Evolutionary conservation across 2,113 vertebrate species (phyloP), one percentile per base, ranked within the genome.

Genomic region (Casuarius casuarius): DNA sequence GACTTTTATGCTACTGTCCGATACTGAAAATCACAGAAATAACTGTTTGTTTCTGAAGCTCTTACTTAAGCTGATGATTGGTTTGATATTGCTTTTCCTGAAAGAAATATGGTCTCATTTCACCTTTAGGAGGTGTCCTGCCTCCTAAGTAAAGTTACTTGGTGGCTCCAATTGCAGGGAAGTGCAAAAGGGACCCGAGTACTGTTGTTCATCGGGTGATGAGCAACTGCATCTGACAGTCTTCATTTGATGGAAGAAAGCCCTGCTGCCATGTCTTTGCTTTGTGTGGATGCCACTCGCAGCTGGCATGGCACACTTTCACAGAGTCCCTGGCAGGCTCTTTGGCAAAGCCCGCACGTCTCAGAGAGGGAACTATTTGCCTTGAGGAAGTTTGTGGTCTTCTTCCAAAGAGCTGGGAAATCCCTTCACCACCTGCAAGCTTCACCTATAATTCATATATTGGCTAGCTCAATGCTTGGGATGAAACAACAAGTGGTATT

Each of bases 121-220:
- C 94, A 95, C 92, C 81, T 97, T 96, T 90, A 96, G 94, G 97
- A 90, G 68, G 92, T 3, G 2, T 62, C 68, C 42, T 81, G 87
- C 86, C 75, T 89, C 90, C 59, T 28, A 86, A 86, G 70, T 63
- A 70, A 84, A 96, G 83, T 82, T 93, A 79, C 82, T 51, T 28
- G 48, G 22, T 10, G 12, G 48, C 73, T 96, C 10, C 2, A 22
- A 76, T 96, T 87, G 54, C 68, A 71, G 71, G 85, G 70, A 91
- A 93, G 44, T 0, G 0, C 4, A 51, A 82, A 76, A 63, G 29
- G 66, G 71, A 87, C 92, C 19, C 7, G 33, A 70, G 87, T 75
- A 48, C 76, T 86, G 78, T 71, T 31, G 67, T 84, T 92, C 92
- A 84, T 92, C 48, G 18, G 59, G 51, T 62, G 94, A 65, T 0